Percentiles rank a stretch among this genome's conserved stretches.
These are phyloP conservation scores for Sebastes paucispinis DNA, from an alignment of 2,797 vertebrate genomes.

Conservation along the genomic window DNA sequence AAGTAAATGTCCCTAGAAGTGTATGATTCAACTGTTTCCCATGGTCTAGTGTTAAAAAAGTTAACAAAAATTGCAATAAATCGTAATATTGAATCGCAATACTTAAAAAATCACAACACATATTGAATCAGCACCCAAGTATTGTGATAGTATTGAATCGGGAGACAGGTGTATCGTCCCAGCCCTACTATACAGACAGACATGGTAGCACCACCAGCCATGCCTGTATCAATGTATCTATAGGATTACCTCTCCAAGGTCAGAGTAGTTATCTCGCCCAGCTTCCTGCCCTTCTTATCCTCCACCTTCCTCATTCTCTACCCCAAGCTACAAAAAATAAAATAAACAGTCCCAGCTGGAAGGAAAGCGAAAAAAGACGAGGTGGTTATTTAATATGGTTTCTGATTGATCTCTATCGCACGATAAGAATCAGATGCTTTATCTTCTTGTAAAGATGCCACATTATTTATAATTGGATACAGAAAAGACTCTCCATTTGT, in stretches of 20 bases:
- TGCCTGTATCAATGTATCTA: neutral
- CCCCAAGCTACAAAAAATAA: constrained; percentile 15
- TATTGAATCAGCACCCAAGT: too few relatives aligned
- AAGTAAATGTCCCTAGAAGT: too few relatives aligned
- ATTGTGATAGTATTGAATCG: too few relatives aligned
- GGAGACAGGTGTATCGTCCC: too few relatives aligned
- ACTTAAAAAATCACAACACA: too few relatives aligned
- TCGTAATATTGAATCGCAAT: too few relatives aligned
- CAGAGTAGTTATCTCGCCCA: constrained; percentile 31
- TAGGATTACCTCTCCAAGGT: constrained; percentile 56
- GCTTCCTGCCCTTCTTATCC: constrained; percentile 26
- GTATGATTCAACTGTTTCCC: accelerated
- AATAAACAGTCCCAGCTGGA: constrained; percentile 24
- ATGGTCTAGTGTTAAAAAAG: too few relatives aligned
- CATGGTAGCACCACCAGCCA: neutral
- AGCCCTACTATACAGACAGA: neutral
- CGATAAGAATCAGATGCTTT: constrained; percentile 41
- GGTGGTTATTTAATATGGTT: constrained; percentile 22
- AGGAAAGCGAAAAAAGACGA: constrained; percentile 12
- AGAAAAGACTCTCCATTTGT: constrained; percentile 50
- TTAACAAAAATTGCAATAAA: too few relatives aligned
- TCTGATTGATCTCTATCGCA: constrained; percentile 47
- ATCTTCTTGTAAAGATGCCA: constrained; percentile 49
- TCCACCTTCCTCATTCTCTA: neutral
- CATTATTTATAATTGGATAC: constrained; percentile 58